Percentiles rank a stretch among this genome's conserved stretches.
These are phyloP conservation scores for Hyla sarda DNA, from an alignment of 2,113 vertebrate species.

Conservation along the genomic window DNA sequence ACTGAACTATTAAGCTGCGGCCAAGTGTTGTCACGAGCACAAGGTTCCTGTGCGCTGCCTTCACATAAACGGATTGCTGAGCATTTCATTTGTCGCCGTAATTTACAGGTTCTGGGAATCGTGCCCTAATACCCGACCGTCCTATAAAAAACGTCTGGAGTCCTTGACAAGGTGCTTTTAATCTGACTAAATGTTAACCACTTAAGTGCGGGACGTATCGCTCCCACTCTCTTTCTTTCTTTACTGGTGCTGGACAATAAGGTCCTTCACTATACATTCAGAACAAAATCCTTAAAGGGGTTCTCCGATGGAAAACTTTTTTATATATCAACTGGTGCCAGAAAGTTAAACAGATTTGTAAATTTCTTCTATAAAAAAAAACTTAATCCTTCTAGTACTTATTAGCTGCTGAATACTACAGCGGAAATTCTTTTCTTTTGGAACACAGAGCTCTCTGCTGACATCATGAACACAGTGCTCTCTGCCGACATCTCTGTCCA, in stretches of 20 bases:
- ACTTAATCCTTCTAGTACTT: too few species aligned
- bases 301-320: too few species aligned
- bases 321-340: too few species aligned
- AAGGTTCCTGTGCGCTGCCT: background rate
- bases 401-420: too few species aligned
- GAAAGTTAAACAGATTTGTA: too few species aligned
- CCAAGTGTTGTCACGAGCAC: background rate
- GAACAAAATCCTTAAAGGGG: too few species aligned
- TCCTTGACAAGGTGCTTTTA: background rate
- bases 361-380: too few species aligned
- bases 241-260: background rate
- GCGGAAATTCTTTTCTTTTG: too few species aligned
- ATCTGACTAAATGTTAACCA: background rate
- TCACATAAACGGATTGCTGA: background rate
- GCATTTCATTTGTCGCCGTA: background rate
- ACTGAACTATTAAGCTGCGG: background rate
- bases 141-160: background rate
- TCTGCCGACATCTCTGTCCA: too few species aligned
- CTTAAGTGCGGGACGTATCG: background rate
- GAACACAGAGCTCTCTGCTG: too few species aligned
- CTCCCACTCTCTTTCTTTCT: background rate
- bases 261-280: background rate
- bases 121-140: background rate
- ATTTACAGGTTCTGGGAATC: slow-evolving; percentile 33
- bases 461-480: too few species aligned